These are phyloP conservation scores for Lithophane semibrunnea DNA, from an alignment of 2,888 invertebrate genomes.

Conservation along the genomic window DNA sequence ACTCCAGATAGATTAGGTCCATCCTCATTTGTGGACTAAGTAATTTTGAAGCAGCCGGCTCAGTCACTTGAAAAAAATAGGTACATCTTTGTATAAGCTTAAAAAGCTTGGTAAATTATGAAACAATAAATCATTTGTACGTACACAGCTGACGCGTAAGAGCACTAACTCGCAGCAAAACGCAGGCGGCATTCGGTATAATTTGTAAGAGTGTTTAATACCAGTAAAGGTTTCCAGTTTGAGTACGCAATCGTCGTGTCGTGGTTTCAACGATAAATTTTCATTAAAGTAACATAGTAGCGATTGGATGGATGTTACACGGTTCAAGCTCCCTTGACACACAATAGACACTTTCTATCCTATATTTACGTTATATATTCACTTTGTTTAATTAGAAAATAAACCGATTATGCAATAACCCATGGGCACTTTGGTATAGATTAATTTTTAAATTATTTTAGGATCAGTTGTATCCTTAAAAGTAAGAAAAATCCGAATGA, in stretches of 20 bases:
- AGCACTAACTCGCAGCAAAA: conserved; percentile 57
- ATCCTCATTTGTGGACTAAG: not conserved
- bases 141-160: conserved; percentile 68
- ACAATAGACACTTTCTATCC: conserved; percentile 22
- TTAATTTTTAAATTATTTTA: not conserved
- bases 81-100: not conserved
- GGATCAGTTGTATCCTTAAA: not conserved
- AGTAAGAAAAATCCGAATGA: not conserved
- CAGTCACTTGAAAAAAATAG: conserved; percentile 20
- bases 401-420: conserved; percentile 10
- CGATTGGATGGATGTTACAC: conserved; percentile 20
- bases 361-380: conserved; percentile 10
- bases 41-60: not conserved
- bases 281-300: conserved; percentile 71
- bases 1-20: not conserved
- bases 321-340: conserved; percentile 31
- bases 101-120: conserved; percentile 44
- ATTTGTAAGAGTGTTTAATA: conserved; percentile 75
- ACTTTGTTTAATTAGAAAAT: conserved; percentile 35
- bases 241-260: conserved; percentile 73
- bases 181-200: conserved; percentile 55
- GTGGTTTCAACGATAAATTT: conserved; percentile 76
- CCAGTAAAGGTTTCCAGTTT: conserved; percentile 76
- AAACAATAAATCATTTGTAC: conserved; percentile 70
- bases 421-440: not conserved